Percentiles rank a stretch among this genome's conserved stretches.
These are phyloP conservation scores for Agrypnus murinus DNA, from an alignment of 2,888 invertebrate genomes.

Conservation along the genomic window DNA sequence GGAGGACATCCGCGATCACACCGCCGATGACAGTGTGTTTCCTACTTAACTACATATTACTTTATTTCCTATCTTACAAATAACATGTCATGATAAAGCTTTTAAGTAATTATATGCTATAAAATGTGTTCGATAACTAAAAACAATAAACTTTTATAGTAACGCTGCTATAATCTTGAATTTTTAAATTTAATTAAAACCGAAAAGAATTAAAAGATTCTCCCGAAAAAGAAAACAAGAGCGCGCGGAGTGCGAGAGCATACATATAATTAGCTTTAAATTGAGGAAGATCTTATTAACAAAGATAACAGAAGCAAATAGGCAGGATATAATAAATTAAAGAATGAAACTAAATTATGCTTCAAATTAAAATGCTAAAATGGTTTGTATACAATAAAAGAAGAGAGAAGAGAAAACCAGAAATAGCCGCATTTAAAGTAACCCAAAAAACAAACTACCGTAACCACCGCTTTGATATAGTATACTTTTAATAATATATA, in stretches of 20 bases:
- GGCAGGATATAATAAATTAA: conserved; percentile 48
- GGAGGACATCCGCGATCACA: too few species aligned
- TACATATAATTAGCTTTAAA: conserved; percentile 37
- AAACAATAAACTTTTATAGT: too few species aligned
- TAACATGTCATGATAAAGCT: too few species aligned
- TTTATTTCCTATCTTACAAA: too few species aligned
- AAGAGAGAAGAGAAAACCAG: conserved; percentile 12
- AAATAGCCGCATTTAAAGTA: conserved; percentile 22
- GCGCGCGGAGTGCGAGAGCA: neutral
- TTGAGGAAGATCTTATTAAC: conserved; percentile 51
- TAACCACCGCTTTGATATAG: conserved; percentile 6
- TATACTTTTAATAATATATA: conserved; percentile 1
- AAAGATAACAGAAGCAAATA: conserved; percentile 41
- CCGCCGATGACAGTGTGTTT: too few species aligned
- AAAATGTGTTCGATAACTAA: too few species aligned
- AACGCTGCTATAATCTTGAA: too few species aligned
- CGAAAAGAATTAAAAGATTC: too few species aligned
- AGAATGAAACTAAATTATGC: conserved; percentile 37
- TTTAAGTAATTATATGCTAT: too few species aligned
- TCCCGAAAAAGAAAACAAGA: conserved; percentile 1
- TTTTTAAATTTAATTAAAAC: too few species aligned
- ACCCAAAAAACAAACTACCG: conserved; percentile 11
- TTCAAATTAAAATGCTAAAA: conserved; percentile 26
- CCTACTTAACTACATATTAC: too few species aligned
- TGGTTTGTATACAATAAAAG: neutral